Conservation (phyloP, 2,113 vertebrate genomes). For the Trogon melanurus region DNA sequence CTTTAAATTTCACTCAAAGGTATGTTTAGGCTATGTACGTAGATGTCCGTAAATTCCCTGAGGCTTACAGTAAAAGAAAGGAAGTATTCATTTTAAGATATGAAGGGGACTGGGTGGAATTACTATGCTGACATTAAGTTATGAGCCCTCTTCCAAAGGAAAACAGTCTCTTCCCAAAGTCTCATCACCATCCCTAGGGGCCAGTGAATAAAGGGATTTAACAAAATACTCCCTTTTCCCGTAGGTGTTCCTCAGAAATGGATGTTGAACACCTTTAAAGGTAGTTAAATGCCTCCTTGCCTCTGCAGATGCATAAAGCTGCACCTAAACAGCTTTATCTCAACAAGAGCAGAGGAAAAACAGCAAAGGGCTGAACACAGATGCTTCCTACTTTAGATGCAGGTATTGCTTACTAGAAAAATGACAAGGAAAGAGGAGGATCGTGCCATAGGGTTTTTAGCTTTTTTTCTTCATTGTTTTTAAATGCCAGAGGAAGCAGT, state of each 20-base stretch:
- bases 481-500: not conserved
- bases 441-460: not conserved
- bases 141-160: not conserved
- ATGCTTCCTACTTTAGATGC: not conserved
- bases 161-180: not conserved
- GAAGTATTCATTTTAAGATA: not conserved
- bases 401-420: not conserved
- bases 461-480: not conserved
- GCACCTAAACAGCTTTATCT: not conserved
- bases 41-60: not conserved
- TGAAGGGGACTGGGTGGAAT: not conserved
- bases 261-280: not conserved
- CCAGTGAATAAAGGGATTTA: not conserved
- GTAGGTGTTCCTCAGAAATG: not conserved
- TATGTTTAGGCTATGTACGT: accelerated
- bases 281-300: not conserved
- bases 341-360: not conserved
- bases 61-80: not conserved
- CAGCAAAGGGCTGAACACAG: not conserved
- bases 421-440: not conserved
- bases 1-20: not conserved
- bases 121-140: not conserved
- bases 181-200: not conserved
- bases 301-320: not conserved
- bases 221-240: not conserved